These are phyloP conservation scores for Benitochromis conjunctus DNA, from an alignment of 2,113 vertebrate species.

Conservation along the genomic window DNA sequence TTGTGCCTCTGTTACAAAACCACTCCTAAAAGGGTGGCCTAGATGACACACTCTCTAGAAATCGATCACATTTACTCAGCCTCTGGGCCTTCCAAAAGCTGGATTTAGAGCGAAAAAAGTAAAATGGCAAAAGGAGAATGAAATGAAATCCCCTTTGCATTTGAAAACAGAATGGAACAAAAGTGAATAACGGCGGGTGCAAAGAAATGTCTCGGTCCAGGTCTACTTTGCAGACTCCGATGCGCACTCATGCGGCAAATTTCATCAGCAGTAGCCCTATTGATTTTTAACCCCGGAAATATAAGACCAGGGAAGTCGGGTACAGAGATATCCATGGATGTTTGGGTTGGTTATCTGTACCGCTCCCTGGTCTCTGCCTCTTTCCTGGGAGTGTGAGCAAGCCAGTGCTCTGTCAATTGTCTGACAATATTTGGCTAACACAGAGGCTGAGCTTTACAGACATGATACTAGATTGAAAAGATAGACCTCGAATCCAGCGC, in stretches of 20 bases:
- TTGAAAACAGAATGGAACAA: slow-evolving; percentile 62
- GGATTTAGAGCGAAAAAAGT: slow-evolving; percentile 50
- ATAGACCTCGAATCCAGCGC: slow-evolving; percentile 25
- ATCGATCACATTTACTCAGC: slow-evolving; percentile 74
- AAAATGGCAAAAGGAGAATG: slow-evolving; percentile 61
- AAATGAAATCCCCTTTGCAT: slow-evolving; percentile 72
- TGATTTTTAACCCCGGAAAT: slow-evolving; percentile 71
- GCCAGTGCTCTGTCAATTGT: slow-evolving; percentile 49
- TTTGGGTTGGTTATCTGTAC: slow-evolving; percentile 50
- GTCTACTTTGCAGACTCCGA: slow-evolving; percentile 41
- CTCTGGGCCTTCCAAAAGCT: slow-evolving; percentile 61
- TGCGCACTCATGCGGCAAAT: slow-evolving; percentile 65
- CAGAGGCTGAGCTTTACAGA: slow-evolving; percentile 33
- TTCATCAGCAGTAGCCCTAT: slow-evolving; percentile 69
- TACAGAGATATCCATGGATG: slow-evolving; percentile 45
- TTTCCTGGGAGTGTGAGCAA: slow-evolving; percentile 42
- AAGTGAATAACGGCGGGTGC: slow-evolving; percentile 34
- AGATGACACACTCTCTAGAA: slow-evolving; percentile 70
- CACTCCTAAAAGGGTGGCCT: slow-evolving; percentile 66
- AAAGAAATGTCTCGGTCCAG: slow-evolving; percentile 29
- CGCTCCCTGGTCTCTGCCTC: slow-evolving; percentile 27
- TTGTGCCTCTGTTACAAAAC: slow-evolving; percentile 71
- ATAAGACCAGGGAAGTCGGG: slow-evolving; percentile 54
- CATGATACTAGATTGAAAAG: slow-evolving; percentile 47
- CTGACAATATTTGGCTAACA: slow-evolving; percentile 43